Evolutionary conservation across 2,888 invertebrate species (phyloP), one percentile per base, ranked within the genome.

Genomic region (Cantharis flavilabris): DNA sequence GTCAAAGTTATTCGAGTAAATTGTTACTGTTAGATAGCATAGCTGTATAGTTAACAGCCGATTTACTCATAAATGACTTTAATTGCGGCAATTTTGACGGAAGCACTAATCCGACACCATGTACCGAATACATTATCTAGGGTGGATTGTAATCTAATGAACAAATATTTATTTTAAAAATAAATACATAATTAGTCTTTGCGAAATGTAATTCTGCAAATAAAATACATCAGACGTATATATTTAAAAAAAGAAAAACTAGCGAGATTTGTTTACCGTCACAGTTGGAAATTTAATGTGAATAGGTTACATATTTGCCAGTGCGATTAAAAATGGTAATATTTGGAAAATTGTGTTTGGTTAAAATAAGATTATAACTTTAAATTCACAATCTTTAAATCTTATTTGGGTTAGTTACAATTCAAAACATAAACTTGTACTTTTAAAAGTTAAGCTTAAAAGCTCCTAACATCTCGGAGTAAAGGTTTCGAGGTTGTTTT

Each of bases 371-470:
- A 49, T 49, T 49, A 49, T 49, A 49, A 49, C 49, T 49, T 49
- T n/a, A 49, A 33, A 33, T 49, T 13, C 49, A n/a, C n/a, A 49
- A 49, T 49, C 49, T 49, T 49, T 49, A 49, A 49, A 67, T 23
- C 20, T 26, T 67, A 26, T 67, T 30, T 67, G 13, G 23, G 23
- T 67, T 67, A 23, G 26, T 67, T 67, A 67, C 26, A 67, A 67
- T 67, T 67, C 65, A 67, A 67, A 67, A 26, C 20, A 26, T 18
- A 67, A 20, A 23, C 65, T 67, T 67, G 20, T 26, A 67, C 65
- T 67, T 67, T 67, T 67, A 67, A 67, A 67, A 67, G 65, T 26
- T 23, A 26, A 67, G 65, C 65, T 67, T 67, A 67, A 67, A 67
- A 67, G 65, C 65, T 67, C 26, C 23, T 23, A 67, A 67, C 26